Evolutionary conservation across 64 coral and sea anemone species (phyloP), one percentile per base, ranked within the genome.

Genomic region (Stichodactyla helianthus): DNA sequence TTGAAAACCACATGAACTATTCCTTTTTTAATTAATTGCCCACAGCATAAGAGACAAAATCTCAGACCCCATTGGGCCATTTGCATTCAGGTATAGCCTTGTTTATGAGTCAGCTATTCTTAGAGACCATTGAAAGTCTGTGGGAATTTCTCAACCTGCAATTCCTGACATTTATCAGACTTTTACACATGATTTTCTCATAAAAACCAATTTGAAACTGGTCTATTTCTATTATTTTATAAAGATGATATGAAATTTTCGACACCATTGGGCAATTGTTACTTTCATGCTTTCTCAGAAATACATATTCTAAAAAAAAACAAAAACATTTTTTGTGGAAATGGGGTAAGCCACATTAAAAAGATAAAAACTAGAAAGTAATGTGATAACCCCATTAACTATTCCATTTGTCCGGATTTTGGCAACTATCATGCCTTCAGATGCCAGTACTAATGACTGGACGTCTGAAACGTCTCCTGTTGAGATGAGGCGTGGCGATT

Each of bases 221-320:
- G 55, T 58, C 55, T 58, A 58, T 58, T 58, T 58, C 8, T 58
- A 58, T 44, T 44, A 44, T 44, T 58, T 58, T 58, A 58, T 15
- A 58, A 58, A 58, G 62, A 65, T 19, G 62, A 65, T 20, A 65
- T 16, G 13, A 65, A 20, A 65, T 65, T 65, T 18, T 64, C 19
- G 19, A 65, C 62, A 1, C 62, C 62, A 64, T 2, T 5, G 16
- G 61, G 61, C 13, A 64, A n/a, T n/a, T 64, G 61, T 6, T 6
- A 64, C 19, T 64, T 64, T 64, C 61, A 64, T 64, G 61, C 61
- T 64, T 64, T 64, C 61, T 5, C 23, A 78, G 16, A 50, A 78
- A 78, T 4, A 50, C 0, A 78, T 84, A 28, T 17, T 84, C 82
- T 59, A 84, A 60, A 60, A 84, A 84, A 17, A 84, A 17, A 84